Evolutionary conservation across 2,113 vertebrate genomes (phyloP).

Genomic region (Rhea americana): DNA sequence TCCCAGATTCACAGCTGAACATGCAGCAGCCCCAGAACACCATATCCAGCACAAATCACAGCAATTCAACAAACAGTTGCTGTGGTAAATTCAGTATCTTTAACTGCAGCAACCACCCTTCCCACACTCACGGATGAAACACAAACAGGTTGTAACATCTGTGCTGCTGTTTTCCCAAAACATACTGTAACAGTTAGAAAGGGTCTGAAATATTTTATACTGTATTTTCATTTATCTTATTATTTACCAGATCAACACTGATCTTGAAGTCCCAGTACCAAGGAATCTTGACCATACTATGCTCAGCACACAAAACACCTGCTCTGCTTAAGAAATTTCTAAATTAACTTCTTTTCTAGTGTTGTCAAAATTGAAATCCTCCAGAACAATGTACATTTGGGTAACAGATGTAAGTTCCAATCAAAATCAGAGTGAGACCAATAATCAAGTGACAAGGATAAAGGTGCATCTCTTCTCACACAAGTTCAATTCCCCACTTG

Average conservation of each 20-base stretch:
- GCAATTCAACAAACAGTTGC: not conserved
- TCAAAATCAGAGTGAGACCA: not conserved
- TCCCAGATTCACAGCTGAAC: not conserved
- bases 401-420: not conserved
- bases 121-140: not conserved
- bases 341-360: not conserved
- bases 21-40: not conserved
- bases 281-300: no score
- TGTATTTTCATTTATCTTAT: not conserved
- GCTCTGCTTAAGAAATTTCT: not conserved
- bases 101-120: not conserved
- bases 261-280: not conserved
- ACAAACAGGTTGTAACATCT: not conserved
- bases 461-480: not conserved
- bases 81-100: not conserved
- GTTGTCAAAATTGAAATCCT: not conserved
- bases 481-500: not conserved
- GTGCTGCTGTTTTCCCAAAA: not conserved
- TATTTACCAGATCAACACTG: not conserved
- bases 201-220: not conserved
- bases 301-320: not conserved
- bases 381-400: fast-evolving
- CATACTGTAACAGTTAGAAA: not conserved
- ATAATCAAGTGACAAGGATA: not conserved
- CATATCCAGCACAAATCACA: not conserved